Evolutionary conservation across 2,888 invertebrate genomes (phyloP).

Genomic region (Thecocarcelia acutangulata): DNA sequence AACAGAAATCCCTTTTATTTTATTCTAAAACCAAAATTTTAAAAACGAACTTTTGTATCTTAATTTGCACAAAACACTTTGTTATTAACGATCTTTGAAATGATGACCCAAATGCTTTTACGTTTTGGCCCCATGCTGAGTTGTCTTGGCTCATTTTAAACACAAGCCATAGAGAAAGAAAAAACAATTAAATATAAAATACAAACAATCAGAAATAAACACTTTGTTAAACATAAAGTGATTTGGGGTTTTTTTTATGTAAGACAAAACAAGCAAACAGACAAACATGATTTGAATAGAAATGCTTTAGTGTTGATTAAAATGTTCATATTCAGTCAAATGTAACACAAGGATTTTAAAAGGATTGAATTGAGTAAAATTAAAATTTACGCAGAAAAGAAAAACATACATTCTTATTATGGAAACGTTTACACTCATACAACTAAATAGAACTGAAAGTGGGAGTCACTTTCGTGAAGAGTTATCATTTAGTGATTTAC

Average conservation of each 20-base stretch:
- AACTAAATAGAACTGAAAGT: neutral
- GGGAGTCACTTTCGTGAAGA: neutral
- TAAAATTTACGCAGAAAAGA: slow-evolving; percentile 2
- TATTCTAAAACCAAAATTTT: neutral
- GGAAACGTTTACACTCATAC: neutral
- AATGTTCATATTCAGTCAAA: slow-evolving; percentile 62
- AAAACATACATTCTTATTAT: neutral
- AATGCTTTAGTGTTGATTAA: slow-evolving; percentile 63
- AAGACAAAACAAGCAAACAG: slow-evolving; percentile 3
- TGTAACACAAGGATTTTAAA: slow-evolving; percentile 59
- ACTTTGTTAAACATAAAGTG: slow-evolving; percentile 32
- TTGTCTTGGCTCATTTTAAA: neutral
- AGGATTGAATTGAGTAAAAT: slow-evolving; percentile 57
- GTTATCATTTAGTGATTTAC: slow-evolving; percentile 47
- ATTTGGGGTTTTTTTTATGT: slow-evolving; percentile 13
- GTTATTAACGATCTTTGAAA: slow-evolving; percentile 20
- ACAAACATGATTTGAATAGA: neutral
- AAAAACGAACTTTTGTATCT: neutral
- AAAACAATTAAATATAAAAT: slow-evolving; percentile 34
- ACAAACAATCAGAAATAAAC: slow-evolving; percentile 39
- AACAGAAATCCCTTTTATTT: neutral
- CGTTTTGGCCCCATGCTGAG: neutral
- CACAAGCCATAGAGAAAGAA: slow-evolving; percentile 8
- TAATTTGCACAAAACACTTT: slow-evolving; percentile 34
- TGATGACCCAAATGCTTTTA: slow-evolving; percentile 18